phyloP scores from a whole-genome alignment of 2,797 vertebrate species.

The Anguilla megastoma region DNA sequence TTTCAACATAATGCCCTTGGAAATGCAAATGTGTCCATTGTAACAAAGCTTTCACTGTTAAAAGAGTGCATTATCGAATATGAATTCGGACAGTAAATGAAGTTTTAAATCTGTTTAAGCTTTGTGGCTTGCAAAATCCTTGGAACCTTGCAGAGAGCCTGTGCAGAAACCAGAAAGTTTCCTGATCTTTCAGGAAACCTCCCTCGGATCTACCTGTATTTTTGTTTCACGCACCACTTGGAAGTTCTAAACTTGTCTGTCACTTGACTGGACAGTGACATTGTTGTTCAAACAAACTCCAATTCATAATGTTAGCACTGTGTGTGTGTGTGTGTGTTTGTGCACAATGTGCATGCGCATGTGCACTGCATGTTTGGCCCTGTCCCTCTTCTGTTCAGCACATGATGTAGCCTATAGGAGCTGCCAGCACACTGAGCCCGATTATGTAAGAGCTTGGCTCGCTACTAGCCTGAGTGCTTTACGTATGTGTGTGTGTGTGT shows the following conservation, averaged over 20 bases:
- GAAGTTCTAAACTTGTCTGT: constrained; percentile 28
- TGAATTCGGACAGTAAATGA: background rate
- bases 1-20: background rate
- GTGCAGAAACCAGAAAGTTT: too few relatives aligned
- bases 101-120: background rate
- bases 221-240: constrained; percentile 1
- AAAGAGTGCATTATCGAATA: background rate
- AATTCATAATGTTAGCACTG: background rate
- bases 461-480: constrained; percentile 26
- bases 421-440: constrained; percentile 31
- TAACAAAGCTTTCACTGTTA: background rate
- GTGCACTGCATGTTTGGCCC: background rate
- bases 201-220: constrained; percentile 32
- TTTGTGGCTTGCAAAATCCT: background rate
- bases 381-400: constrained; percentile 7
- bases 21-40: background rate
- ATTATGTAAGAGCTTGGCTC: constrained; percentile 55
- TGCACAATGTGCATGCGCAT: background rate
- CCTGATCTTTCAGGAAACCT: constrained; percentile 47
- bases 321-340: constrained; percentile 1
- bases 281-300: constrained; percentile 36
- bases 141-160: constrained; percentile 1
- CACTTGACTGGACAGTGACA: constrained; percentile 39
- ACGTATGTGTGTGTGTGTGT: constrained; percentile 23
- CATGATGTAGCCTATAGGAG: constrained; percentile 44